Percentiles rank a stretch among this genome's conserved stretches.
Conservation (phyloP, 92 coral and sea anemone genomes). For the Phymanthus crucifer region DNA sequence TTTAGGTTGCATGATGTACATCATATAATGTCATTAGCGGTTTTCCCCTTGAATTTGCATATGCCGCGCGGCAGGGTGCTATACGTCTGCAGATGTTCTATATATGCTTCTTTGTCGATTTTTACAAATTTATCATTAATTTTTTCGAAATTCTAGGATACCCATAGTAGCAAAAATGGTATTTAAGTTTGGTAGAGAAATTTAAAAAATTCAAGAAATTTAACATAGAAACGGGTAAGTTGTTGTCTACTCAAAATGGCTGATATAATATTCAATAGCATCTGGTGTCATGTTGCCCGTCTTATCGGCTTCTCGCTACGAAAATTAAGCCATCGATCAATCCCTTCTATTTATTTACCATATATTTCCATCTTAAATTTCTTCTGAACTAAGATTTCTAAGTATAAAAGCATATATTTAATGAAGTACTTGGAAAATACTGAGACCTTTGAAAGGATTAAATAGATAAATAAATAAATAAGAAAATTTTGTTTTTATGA, state of each 20-base stretch:
- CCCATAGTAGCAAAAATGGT: background rate
- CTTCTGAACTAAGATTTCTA: background rate
- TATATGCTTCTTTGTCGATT: background rate
- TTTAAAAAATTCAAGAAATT: background rate
- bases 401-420: too few species aligned
- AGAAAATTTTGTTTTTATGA: background rate
- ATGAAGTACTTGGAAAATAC: too few species aligned
- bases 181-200: background rate
- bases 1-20: background rate
- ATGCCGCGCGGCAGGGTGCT: background rate
- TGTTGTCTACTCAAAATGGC: background rate
- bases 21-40: background rate
- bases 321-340: background rate
- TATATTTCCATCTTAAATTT: background rate
- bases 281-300: background rate
- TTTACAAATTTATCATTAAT: background rate
- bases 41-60: constrained; percentile 7
- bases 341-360: background rate
- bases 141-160: background rate
- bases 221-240: background rate
- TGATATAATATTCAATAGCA: background rate
- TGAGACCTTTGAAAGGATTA: background rate
- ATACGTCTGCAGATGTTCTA: background rate
- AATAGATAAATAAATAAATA: background rate
- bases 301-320: background rate